phyloP scores from a whole-genome alignment of 2,113 vertebrate species.

The Catharus minimus region DNA sequence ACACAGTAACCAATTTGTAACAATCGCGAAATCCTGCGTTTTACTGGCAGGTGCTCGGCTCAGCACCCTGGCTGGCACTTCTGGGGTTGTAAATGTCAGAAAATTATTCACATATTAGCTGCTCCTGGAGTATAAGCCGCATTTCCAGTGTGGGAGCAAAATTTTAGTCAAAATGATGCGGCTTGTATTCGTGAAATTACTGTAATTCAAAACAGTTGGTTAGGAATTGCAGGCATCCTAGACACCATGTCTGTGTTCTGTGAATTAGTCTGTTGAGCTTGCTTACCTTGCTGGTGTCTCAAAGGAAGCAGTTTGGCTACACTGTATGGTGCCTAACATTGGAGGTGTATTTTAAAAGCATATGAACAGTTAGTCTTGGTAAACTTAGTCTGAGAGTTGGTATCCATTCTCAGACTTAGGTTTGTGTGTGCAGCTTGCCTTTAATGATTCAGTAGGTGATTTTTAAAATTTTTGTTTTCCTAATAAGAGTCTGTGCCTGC shows the following conservation, averaged over 20 bases:
- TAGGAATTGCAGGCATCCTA: background rate
- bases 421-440: background rate
- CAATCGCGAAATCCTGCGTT: too few relatives aligned
- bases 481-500: background rate
- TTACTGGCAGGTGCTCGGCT: too few relatives aligned
- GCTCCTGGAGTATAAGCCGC: too few relatives aligned
- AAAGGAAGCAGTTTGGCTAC: background rate
- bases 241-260: background rate
- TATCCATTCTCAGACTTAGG: background rate
- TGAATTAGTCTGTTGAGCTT: background rate
- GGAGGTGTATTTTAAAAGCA: background rate
- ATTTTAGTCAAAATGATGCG: too few relatives aligned
- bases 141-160: too few relatives aligned
- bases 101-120: too few relatives aligned
- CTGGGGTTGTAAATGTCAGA: too few relatives aligned
- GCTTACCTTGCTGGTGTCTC: background rate
- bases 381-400: background rate
- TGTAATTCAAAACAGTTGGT: background rate
- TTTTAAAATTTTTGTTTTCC: background rate
- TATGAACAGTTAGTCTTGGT: background rate
- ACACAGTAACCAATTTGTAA: too few relatives aligned
- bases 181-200: too few relatives aligned
- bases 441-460: background rate
- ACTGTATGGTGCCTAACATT: background rate
- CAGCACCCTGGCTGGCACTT: too few relatives aligned